Evolutionary conservation across 2,888 invertebrate species (phyloP).

Genomic region (Minunthozetes semirufus): DNA sequence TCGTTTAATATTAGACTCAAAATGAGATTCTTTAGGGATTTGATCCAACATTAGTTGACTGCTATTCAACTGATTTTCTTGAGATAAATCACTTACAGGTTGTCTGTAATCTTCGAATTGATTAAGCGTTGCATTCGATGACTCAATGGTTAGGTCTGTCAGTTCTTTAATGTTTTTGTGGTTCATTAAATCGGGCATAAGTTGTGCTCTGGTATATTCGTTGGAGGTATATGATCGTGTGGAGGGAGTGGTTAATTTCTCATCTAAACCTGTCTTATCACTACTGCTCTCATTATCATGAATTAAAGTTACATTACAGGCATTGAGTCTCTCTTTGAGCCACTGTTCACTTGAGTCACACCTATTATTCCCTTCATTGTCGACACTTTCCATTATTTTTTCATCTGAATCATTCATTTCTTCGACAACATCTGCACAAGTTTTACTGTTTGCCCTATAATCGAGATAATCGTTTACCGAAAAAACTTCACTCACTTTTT

Average conservation of each 20-base stretch:
- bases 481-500: slow-evolving; percentile 55
- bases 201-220: not conserved
- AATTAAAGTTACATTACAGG: slow-evolving; percentile 21
- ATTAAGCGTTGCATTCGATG: not conserved
- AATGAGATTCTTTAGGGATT: not conserved
- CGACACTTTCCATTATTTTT: not conserved
- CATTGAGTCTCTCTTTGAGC: slow-evolving; percentile 5
- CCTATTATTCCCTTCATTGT: not conserved
- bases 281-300: slow-evolving; percentile 7
- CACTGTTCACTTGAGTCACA: slow-evolving; percentile 10
- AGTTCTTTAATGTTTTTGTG: not conserved
- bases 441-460: slow-evolving; percentile 58
- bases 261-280: not conserved
- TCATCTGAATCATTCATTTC: not conserved
- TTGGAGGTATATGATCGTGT: not conserved
- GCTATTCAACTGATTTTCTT: slow-evolving; percentile 4
- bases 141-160: not conserved
- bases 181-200: not conserved
- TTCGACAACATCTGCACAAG: slow-evolving; percentile 53
- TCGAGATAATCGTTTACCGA: slow-evolving; percentile 71
- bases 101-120: slow-evolving; percentile 5
- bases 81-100: slow-evolving; percentile 17
- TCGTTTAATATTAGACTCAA: not conserved
- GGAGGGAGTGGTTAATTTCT: not conserved
- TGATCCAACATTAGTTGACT: not conserved